Conservation (phyloP, 1,140 invertebrate species). For the Ylistrum balloti region DNA sequence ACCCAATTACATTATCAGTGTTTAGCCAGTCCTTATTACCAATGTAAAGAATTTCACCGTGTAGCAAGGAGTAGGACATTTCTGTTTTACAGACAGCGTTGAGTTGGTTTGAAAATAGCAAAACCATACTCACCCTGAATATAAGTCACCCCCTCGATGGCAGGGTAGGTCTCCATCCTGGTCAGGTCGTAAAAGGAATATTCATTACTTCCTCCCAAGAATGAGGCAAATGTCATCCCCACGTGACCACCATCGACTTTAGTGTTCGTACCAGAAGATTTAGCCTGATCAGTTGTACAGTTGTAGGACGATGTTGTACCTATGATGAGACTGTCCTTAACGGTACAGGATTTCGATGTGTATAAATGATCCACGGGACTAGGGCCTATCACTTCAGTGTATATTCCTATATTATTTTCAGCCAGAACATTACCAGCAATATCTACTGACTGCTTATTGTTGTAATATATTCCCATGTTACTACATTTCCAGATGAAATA, state of each 20-base stretch:
- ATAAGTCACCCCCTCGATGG: conserved; percentile 64
- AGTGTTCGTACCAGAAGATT: conserved; percentile 50
- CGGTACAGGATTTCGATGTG: conserved; percentile 61
- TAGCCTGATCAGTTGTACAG: conserved; percentile 57
- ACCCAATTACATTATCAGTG: no score
- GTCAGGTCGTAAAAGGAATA: conserved; percentile 71
- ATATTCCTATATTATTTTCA: conserved; percentile 71
- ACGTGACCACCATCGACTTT: conserved; percentile 57
- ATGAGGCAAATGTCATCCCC: conserved; percentile 69
- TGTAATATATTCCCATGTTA: conserved; percentile 73
- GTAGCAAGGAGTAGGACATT: no score
- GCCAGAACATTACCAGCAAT: conserved; percentile 59
- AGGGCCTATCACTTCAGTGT: conserved; percentile 69
- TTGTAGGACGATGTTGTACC: conserved; percentile 66
- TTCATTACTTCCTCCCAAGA: conserved; percentile 67
- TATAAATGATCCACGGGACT: conserved; percentile 58
- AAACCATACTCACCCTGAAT: conserved; percentile 47
- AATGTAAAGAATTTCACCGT: no score
- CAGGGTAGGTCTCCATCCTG: conserved; percentile 69
- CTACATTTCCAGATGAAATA: conserved; percentile 67
- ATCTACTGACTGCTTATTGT: conserved; percentile 52
- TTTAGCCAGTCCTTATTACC: no score
- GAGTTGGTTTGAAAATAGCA: no score
- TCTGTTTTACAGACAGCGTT: no score
- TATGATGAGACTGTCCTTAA: conserved; percentile 69